These are phyloP conservation scores for Mustela nigripes DNA, from an alignment of 2,113 vertebrate genomes.

Conservation along the genomic window DNA sequence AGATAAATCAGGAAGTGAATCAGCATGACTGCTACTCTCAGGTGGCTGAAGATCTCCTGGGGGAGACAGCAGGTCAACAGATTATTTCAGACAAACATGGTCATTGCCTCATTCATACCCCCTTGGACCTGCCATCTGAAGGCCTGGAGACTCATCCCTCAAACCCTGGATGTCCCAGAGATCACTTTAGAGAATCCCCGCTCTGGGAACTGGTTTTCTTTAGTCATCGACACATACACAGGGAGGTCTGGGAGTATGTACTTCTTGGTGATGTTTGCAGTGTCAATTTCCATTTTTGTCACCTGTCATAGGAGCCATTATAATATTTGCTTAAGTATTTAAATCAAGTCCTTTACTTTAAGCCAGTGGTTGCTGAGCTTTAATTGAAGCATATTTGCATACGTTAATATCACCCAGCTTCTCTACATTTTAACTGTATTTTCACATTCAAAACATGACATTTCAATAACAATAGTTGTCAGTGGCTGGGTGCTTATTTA, in stretches of 20 bases:
- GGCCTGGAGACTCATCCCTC: neutral
- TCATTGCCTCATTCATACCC: no score
- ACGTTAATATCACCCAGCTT: conserved; percentile 70
- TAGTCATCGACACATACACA: neutral
- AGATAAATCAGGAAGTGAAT: neutral
- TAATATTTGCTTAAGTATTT: conserved; percentile 75
- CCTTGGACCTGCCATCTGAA: neutral
- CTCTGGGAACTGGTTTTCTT: neutral
- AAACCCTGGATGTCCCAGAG: neutral
- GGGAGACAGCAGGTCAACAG: neutral
- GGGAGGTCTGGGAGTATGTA: conserved; percentile 1
- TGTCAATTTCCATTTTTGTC: conserved; percentile 71
- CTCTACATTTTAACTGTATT: conserved; percentile 69
- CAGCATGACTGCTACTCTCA: neutral
- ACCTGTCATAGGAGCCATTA: conserved; percentile 63
- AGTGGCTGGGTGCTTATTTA: conserved; percentile 70
- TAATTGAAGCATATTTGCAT: conserved; percentile 67
- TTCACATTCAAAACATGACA: conserved; percentile 77
- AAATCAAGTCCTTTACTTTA: conserved; percentile 73
- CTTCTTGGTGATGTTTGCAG: conserved; percentile 31
- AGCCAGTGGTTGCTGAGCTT: conserved; percentile 71
- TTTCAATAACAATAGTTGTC: conserved; percentile 77
- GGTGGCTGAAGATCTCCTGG: neutral
- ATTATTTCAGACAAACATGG: neutral
- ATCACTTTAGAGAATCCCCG: neutral